These are phyloP conservation scores for Amphipyra berbera DNA, from an alignment of 2,888 invertebrate genomes.

Conservation along the genomic window DNA sequence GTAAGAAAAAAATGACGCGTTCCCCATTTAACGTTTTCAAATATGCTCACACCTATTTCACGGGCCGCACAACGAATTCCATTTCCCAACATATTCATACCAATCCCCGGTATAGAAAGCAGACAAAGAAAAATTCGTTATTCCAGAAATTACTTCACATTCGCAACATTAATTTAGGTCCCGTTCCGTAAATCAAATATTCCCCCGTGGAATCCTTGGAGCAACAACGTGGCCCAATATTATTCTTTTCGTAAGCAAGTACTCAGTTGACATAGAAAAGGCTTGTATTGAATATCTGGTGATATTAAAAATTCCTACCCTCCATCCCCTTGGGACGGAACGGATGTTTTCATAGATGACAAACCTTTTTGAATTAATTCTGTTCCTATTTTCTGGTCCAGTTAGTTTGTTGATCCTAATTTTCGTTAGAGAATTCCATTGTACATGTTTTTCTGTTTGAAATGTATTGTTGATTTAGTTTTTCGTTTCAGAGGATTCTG, in stretches of 20 bases:
- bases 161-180: conserved; percentile 59
- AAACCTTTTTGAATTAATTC: conserved; percentile 56
- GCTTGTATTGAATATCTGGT: conserved; percentile 71
- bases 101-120: conserved; percentile 33
- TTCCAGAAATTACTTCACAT: conserved; percentile 53
- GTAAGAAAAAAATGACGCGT: conserved; percentile 18
- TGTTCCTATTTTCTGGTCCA: conserved; percentile 43
- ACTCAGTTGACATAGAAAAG: conserved; percentile 69
- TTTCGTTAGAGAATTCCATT: conserved; percentile 34
- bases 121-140: conserved; percentile 54
- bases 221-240: conserved; percentile 50
- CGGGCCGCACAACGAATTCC: conserved; percentile 38
- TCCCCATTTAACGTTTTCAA: conserved; percentile 36
- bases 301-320: conserved; percentile 81
- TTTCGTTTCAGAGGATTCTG: no score
- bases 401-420: conserved; percentile 43
- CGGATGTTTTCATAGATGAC: conserved; percentile 57
- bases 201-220: conserved; percentile 48
- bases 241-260: conserved; percentile 56
- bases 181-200: conserved; percentile 60
- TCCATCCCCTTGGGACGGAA: conserved; percentile 46
- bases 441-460: conserved; percentile 21
- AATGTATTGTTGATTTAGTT: conserved; percentile 10
- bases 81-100: conserved; percentile 47
- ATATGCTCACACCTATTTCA: conserved; percentile 40